Percentiles rank a stretch among this genome's conserved stretches.
phyloP scores from a whole-genome alignment of 2,113 vertebrate genomes.

The Coptodon rendalli region DNA sequence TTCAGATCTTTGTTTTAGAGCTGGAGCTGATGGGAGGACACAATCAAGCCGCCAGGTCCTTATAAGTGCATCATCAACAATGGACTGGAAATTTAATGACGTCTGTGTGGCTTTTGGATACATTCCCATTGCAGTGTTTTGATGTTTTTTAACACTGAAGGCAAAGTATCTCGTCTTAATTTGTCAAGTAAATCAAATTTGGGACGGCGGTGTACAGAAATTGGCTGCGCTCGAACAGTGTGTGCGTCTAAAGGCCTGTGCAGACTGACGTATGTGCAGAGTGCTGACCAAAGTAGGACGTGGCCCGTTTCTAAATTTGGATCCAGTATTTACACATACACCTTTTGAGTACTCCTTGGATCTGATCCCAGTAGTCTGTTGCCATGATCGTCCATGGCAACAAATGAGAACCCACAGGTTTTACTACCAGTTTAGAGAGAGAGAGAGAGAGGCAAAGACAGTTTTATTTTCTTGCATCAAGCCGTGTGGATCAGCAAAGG shows the following conservation, averaged over 20 bases:
- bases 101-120: not conserved
- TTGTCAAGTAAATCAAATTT: not conserved
- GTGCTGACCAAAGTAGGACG: not conserved
- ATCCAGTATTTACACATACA: slow-evolving; percentile 43
- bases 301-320: slow-evolving; percentile 40
- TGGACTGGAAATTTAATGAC: not conserved
- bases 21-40: not conserved
- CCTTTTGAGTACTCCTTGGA: slow-evolving; percentile 32
- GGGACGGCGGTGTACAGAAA: not conserved
- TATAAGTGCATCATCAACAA: not conserved
- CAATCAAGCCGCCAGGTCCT: not conserved
- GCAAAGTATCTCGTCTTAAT: not conserved
- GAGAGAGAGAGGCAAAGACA: not conserved
- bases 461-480: not conserved
- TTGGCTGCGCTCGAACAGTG: not conserved
- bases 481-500: not conserved
- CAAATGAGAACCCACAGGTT: slow-evolving; percentile 12
- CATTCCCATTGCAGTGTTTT: not conserved
- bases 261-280: slow-evolving; percentile 3
- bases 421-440: not conserved
- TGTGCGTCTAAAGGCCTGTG: not conserved
- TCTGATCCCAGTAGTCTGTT: slow-evolving; percentile 2
- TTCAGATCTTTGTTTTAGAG: not conserved
- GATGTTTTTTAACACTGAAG: not conserved
- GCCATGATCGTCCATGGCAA: slow-evolving; percentile 8